phyloP scores from a whole-genome alignment of 64 coral and sea anemone genomes.

The Montipora efflorescens region DNA sequence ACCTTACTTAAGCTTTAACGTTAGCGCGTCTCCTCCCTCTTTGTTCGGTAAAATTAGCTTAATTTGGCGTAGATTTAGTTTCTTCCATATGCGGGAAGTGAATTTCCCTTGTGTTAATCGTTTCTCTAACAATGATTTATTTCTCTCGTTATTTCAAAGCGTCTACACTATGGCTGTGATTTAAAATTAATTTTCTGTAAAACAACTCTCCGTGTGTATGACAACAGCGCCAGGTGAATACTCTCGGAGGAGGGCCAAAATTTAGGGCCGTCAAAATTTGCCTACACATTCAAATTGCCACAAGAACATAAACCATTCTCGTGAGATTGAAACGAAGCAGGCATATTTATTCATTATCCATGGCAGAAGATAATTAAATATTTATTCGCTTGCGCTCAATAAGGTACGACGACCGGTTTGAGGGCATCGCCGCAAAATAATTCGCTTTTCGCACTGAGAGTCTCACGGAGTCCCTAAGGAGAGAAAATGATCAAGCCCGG shows the following conservation, averaged over 20 bases:
- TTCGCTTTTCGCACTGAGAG: not conserved
- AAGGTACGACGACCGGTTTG: slow-evolving; percentile 30
- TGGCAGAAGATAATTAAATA: slow-evolving; percentile 47
- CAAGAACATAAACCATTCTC: not conserved
- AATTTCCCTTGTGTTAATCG: not conserved
- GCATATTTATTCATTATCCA: slow-evolving; percentile 41
- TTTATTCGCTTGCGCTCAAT: slow-evolving; percentile 37
- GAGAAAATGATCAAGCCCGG: not conserved
- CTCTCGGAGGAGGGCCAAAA: not conserved
- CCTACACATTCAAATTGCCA: not conserved
- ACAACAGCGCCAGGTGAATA: not conserved
- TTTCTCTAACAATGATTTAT: not conserved
- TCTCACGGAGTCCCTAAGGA: not conserved
- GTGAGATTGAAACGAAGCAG: not conserved
- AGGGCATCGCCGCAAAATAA: slow-evolving; percentile 16
- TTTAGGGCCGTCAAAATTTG: not conserved
- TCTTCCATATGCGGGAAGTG: not conserved
- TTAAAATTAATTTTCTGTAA: not conserved
- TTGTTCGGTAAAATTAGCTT: slow-evolving; percentile 13
- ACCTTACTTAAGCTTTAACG: not conserved
- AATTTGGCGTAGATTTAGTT: not conserved
- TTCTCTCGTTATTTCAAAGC: not conserved
- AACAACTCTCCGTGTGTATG: not conserved
- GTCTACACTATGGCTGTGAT: not conserved
- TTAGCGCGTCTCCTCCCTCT: not conserved